Evolutionary conservation across 2,797 vertebrate species (phyloP), one percentile per base, ranked within the genome.

Genomic region (Tympanoctomys barrerae): DNA sequence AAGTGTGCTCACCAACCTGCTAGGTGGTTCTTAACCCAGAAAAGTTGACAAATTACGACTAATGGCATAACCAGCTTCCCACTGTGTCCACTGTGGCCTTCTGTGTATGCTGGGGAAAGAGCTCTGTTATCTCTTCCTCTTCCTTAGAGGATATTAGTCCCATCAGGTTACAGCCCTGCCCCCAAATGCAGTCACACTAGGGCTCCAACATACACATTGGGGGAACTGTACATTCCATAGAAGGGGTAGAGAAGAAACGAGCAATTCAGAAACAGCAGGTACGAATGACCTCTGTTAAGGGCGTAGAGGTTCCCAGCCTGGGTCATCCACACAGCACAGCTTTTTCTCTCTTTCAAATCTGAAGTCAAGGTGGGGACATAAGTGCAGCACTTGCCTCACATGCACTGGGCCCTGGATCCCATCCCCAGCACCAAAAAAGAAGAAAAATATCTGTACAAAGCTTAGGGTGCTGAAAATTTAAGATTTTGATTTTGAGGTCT

Each of bases 271-370:
- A 24, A 39, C 22, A 21, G 7, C 19, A 39, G 71, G 46, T 62
- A n/a, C 42, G 28, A 66, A 12, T 49, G 71, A 84, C 49, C 36
- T 68, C 61, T 66, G 66, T 81, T 49, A 21, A 88, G 85, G 46
- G 36, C 57, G n/a, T 13, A 24, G 54, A 28, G 84, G 28, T 31
- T 70, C 42, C 46, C 77, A 62, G 18, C 59, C 68, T 36, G 36
- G n/a, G 68, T 70, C 68, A 70, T 22, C n/a, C 54, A 7, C 31
- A 68, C 18, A 64, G 64, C 46, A 64, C 36, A 71, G 0, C 33
- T 54, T 84, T 79, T 59, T 83, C n/a, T 73, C 79, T 75, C 64
- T 84, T 78, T 83, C 70, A 73, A 83, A 79, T 82, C 70, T 80
- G 14, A 79, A 36, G 52, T 80, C 33, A 36, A 22, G 33, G 33